Evolutionary conservation across 2,113 vertebrate genomes (phyloP).

Genomic region (Ciconia stormi): DNA sequence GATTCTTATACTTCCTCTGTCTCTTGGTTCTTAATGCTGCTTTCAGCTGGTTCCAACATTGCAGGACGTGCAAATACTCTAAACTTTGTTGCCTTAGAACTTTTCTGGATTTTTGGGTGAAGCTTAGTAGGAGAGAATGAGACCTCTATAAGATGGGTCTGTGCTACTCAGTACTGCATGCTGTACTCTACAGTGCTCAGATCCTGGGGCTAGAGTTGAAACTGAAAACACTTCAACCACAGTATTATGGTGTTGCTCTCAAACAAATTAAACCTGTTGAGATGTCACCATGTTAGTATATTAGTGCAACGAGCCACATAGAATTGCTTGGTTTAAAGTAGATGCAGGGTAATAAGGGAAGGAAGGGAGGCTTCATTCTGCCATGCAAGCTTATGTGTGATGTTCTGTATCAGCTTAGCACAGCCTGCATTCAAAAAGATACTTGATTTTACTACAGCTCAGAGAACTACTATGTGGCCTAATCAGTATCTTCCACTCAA

Average conservation of each 20-base stretch:
- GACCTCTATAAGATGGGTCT: neutral
- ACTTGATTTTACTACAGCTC: neutral
- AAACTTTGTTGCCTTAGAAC: neutral
- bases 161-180: neutral
- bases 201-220: neutral
- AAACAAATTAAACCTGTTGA: neutral
- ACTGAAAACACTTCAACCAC: neutral
- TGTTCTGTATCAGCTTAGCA: neutral
- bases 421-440: neutral
- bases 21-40: neutral
- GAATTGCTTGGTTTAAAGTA: neutral
- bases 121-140: neutral
- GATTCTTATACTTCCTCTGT: neutral
- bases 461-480: neutral
- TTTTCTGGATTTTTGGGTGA: neutral
- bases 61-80: neutral
- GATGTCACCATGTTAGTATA: neutral
- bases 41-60: neutral
- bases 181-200: neutral
- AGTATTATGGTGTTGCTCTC: neutral
- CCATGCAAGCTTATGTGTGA: neutral
- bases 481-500: neutral
- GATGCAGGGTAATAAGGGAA: neutral
- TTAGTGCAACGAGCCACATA: neutral
- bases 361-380: neutral